Evolutionary conservation across 37 sponge, comb jelly and placozoan species (phyloP).

Genomic region (Crambe crambe): DNA sequence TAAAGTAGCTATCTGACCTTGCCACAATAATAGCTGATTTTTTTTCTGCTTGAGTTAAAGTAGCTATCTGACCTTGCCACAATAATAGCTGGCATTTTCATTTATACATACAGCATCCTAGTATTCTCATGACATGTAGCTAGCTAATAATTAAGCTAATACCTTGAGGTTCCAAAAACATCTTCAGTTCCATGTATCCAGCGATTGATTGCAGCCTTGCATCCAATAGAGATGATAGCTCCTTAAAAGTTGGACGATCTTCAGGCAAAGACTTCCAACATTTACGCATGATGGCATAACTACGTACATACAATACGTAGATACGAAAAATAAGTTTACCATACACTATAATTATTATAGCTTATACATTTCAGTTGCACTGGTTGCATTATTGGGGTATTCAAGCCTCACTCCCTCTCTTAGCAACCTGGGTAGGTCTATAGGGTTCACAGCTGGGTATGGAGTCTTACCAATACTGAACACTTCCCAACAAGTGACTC

Average conservation of each 20-base stretch:
- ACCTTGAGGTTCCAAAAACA: background rate
- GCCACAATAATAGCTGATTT: too few relatives aligned
- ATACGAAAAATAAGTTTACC: too few relatives aligned
- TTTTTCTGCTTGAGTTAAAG: too few relatives aligned
- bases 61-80: too few relatives aligned
- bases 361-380: slow-evolving; percentile 13
- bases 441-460: slow-evolving; percentile 36
- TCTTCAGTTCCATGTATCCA: slow-evolving; percentile 13
- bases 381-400: slow-evolving; percentile 28
- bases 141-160: too few relatives aligned
- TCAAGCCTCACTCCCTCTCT: slow-evolving; percentile 18
- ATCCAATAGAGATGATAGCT: slow-evolving; percentile 1
- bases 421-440: slow-evolving; percentile 1
- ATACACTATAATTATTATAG: background rate
- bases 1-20: too few relatives aligned
- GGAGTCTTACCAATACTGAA: slow-evolving; percentile 18
- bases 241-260: slow-evolving; percentile 22
- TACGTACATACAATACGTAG: too few relatives aligned
- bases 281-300: slow-evolving; percentile 26
- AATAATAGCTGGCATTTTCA: too few relatives aligned
- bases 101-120: too few relatives aligned
- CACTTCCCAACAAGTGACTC: slow-evolving; percentile 54
- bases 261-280: slow-evolving; percentile 32
- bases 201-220: slow-evolving; percentile 5
- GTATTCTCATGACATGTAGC: too few relatives aligned